These are phyloP conservation scores for Vicugna pacos DNA, from an alignment of 2,113 vertebrate genomes.

Conservation along the genomic window DNA sequence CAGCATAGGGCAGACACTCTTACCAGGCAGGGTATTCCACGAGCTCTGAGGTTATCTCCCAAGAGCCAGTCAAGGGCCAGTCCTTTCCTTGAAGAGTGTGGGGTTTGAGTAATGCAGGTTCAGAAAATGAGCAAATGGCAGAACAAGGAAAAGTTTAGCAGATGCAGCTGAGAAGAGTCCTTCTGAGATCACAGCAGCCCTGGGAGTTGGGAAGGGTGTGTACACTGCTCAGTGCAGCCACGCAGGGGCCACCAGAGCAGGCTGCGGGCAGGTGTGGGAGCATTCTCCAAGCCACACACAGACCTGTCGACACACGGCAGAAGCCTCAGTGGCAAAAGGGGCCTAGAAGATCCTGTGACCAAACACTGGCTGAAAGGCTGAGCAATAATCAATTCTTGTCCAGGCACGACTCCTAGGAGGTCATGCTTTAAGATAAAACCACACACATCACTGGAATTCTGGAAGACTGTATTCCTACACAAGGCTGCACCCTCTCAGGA, in stretches of 20 bases:
- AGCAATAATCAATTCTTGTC: background rate
- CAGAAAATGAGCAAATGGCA: background rate
- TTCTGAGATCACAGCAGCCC: background rate
- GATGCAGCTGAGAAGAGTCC: background rate
- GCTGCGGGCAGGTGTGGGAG: background rate
- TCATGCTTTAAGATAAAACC: background rate
- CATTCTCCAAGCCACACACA: background rate
- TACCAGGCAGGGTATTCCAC: background rate
- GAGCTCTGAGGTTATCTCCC: background rate
- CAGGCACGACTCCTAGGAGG: background rate
- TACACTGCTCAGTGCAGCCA: background rate
- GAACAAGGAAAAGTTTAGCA: background rate
- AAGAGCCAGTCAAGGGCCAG: background rate
- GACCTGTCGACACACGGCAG: background rate
- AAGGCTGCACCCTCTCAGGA: background rate
- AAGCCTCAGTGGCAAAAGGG: background rate
- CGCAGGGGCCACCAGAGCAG: background rate
- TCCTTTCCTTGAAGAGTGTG: background rate
- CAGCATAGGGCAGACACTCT: no score
- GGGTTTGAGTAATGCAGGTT: background rate
- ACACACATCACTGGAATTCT: background rate
- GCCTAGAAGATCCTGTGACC: background rate
- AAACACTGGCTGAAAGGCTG: background rate
- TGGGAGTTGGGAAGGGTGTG: rapidly evolving
- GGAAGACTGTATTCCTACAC: background rate